Evolutionary conservation across 64 coral and sea anemone genomes (phyloP), one percentile per base, ranked within the genome.

Genomic region (Exaiptasia diaphana): DNA sequence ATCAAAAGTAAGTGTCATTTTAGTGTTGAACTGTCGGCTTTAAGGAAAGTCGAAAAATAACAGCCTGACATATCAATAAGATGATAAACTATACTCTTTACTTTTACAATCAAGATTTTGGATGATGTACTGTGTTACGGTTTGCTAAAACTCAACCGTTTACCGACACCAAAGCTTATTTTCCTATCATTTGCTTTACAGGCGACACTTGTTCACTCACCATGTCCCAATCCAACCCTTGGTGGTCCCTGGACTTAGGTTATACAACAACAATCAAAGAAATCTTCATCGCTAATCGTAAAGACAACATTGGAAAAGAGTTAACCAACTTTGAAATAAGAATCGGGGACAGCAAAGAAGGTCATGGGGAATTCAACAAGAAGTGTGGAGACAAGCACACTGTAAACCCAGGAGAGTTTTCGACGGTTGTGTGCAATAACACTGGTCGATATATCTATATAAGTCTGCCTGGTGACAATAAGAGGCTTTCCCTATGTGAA

Each of bases 301-400:
- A 48, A 23, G 73, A 83, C 56, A 50, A 60, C 8, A 40, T 15
- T 20, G 86, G 79, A 9, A 89, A 62, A 42, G 53, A 83, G 31
- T 69, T 94, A 17, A 84, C 67, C 7, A 73, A 94, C 21, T 84
- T 94, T 89, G 91, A 94, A 31, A 84, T 94, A 38, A 88, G 80
- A 35, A 89, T 94, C 38, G 91, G 91, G 18, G 62, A 94, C 23
- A 89, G 86, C 33, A 30, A 71, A 30, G 91, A 94, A 29, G 50
- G 82, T 18, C 67, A 94, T 17, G 90, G 90, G 9, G 80, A 77
- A 15, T 32, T 68, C 4, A 94, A 94, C 36, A 17, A 38, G 11
- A 94, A 94, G 42, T 94, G 91, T 26, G 91, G 91, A 11, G 91
- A 94, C 38, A 94, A 89, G 46, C 80, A 94, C 74, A 79, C 79